A percentile compares a stretch with the other conserved stretches of the same genome.
These are phyloP conservation scores for Scleropages formosus DNA, from an alignment of 2,797 vertebrate species.

Conservation along the genomic window DNA sequence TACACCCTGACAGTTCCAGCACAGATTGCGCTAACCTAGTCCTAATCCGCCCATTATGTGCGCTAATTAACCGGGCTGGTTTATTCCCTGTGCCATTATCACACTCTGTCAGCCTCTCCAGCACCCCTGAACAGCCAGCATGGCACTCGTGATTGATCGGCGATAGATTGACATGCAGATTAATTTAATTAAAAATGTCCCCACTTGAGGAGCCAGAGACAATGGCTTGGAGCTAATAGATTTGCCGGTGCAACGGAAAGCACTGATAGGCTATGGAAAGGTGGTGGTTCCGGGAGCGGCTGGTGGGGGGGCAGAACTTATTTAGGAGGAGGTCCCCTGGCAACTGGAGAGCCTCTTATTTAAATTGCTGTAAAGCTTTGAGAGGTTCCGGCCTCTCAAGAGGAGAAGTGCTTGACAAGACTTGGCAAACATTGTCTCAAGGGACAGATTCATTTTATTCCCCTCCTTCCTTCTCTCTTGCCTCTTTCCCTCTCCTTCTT, in stretches of 20 bases:
- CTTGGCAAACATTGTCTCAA: constrained; percentile 61
- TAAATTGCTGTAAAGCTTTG: constrained; percentile 74
- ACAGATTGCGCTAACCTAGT: constrained; percentile 70
- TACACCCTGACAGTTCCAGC: constrained; percentile 70
- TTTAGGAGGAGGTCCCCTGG: constrained; percentile 72
- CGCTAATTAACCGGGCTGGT: constrained; percentile 81
- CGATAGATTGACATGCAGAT: constrained; percentile 85
- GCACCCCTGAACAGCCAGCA: constrained; percentile 59
- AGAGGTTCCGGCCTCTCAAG: constrained; percentile 70
- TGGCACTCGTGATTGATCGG: constrained; percentile 77
- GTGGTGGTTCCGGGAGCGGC: constrained; percentile 28
- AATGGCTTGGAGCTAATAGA: constrained; percentile 78
- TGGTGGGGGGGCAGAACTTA: constrained; percentile 72
- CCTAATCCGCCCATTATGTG: constrained; percentile 85
- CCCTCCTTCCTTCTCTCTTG: constrained; percentile 21
- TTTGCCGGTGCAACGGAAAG: constrained; percentile 76
- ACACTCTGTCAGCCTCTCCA: constrained; percentile 74
- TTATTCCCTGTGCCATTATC: constrained; percentile 83
- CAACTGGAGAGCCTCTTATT: constrained; percentile 64
- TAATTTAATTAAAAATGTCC: constrained; percentile 85
- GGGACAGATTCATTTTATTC: constrained; percentile 38
- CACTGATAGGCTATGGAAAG: constrained; percentile 59
- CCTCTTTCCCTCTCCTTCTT: constrained; percentile 34
- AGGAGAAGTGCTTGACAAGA: constrained; percentile 69
- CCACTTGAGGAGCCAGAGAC: constrained; percentile 84